Conservation (phyloP, 2,113 vertebrate genomes). For the Platysternon megacephalum region DNA sequence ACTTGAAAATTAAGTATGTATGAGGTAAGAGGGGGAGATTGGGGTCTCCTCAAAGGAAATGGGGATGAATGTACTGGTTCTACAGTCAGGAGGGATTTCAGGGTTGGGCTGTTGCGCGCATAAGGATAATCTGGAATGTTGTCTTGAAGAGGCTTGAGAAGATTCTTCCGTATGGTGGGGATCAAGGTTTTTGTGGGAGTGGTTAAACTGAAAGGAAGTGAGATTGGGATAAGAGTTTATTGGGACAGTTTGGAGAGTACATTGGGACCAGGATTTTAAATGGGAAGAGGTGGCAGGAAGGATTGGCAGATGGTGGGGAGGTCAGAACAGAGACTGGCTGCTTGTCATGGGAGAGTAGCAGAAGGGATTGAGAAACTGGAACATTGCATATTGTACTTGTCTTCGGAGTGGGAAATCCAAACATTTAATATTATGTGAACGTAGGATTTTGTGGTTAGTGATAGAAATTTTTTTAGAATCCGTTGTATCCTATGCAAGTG, state of each 20-base stretch:
- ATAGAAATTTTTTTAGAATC: fast-evolving
- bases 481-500: not conserved
- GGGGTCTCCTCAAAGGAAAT: not conserved
- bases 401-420: not conserved
- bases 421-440: not conserved
- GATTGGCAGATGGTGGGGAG: not conserved
- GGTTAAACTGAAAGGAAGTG: fast-evolving
- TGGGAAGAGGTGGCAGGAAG: not conserved
- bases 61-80: not conserved
- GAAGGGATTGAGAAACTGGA: not conserved
- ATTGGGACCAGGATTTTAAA: not conserved
- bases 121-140: not conserved
- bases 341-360: not conserved
- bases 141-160: not conserved
- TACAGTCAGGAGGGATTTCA: fast-evolving
- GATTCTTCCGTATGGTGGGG: not conserved
- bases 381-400: not conserved
- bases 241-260: not conserved
- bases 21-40: not conserved
- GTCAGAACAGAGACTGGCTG: not conserved
- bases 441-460: not conserved
- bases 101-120: not conserved
- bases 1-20: not conserved
- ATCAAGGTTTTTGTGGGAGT: fast-evolving
- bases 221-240: not conserved